Percentiles rank a stretch among this genome's conserved stretches.
Evolutionary conservation across 2,113 vertebrate genomes (phyloP).

Genomic region (Corythaeola cristata): DNA sequence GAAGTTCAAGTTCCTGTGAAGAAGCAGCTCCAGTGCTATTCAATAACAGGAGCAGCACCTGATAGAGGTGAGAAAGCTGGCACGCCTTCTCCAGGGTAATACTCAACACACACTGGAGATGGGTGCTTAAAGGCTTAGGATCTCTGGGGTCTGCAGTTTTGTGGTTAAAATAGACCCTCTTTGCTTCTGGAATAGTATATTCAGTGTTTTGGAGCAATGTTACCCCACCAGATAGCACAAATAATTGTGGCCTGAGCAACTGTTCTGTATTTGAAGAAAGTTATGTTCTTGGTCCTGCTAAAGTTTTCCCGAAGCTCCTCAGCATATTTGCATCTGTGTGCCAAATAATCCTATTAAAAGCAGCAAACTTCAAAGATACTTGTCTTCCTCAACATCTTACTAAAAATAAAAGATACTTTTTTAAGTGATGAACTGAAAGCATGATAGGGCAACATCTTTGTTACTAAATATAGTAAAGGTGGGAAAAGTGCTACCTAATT

Average conservation of each 20-base stretch:
- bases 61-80: background rate
- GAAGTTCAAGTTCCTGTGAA: background rate
- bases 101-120: background rate
- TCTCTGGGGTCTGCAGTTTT: background rate
- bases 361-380: background rate
- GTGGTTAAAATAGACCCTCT: background rate
- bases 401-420: background rate
- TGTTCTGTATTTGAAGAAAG: background rate
- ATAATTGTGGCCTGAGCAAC: background rate
- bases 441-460: background rate
- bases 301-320: background rate
- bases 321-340: background rate
- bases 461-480: background rate
- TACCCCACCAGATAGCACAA: background rate
- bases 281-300: background rate
- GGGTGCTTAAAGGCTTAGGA: background rate
- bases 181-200: background rate
- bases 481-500: background rate
- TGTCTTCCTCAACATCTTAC: background rate
- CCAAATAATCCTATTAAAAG: background rate
- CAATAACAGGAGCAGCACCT: background rate
- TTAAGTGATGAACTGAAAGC: background rate
- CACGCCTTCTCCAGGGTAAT: background rate
- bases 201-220: background rate
- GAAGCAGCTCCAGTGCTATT: background rate